Base-by-base conservation (phyloP, 30 jellyfish, hydroid and myxozoan species). In the Phacellophora camtschatica region DNA sequence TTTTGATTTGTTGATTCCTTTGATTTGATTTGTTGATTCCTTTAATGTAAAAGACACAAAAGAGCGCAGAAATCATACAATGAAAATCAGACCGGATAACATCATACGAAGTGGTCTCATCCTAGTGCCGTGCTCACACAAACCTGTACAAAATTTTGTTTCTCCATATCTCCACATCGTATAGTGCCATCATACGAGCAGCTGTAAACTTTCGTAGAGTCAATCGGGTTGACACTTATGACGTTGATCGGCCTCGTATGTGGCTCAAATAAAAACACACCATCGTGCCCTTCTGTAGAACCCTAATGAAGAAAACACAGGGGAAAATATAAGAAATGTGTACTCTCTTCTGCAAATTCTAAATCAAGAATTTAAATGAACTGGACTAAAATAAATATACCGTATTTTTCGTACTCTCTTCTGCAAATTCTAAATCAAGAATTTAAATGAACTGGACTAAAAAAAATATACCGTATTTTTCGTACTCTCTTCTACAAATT, bases 121-220 rank as follows among this genome's bases (percentile, higher is more conserved):
- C n/a, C n/a, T n/a, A n/a, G n/a, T n/a, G n/a, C n/a, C n/a, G n/a
- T n/a, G n/a, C n/a, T n/a, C n/a, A 46, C 28, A 46, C 76, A 54
- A 15, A 92, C 98, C 96, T 92, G 86, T 4, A 79, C 22, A 58
- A 92, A 85, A 23, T 51, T 63, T 54, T 72, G 85, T 27, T 85
- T 78, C 7, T 82, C 71, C 69, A 92, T 37, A 62, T 92, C 98
- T 12, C 96, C 89, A 46, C 88, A 81, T 29, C 98, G 51, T 16
- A 92, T 39, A 24, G 96, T 84, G 3, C 98, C 98, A 74, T 92
- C 98, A 73, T 84, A 92, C 5, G 97, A 85, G 82, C 98, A 82
- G 56, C 95, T 68, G 66, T 53, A 78, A 12, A 92, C 29, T 68
- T 84, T 92, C 2, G 92, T 48, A 56, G 48, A 20, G 48, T 92